These are phyloP conservation scores for Agapornis roseicollis DNA, from an alignment of 2,113 vertebrate genomes.

Conservation along the genomic window DNA sequence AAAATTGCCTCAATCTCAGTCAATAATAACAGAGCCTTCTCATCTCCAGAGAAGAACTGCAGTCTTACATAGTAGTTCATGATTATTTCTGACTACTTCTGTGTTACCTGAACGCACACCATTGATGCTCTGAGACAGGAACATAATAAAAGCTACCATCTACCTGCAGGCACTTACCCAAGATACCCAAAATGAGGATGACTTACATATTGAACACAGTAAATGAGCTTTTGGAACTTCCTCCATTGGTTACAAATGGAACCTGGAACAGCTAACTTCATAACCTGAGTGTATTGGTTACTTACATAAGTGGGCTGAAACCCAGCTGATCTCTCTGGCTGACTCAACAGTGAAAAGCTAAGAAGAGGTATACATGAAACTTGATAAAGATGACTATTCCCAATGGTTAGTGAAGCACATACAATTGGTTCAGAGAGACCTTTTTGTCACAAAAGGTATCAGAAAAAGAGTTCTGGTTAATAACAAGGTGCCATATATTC, in stretches of 20 bases:
- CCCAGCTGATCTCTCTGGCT: background rate
- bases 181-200: background rate
- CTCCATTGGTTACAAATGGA: background rate
- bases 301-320: background rate
- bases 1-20: background rate
- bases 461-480: background rate
- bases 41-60: background rate
- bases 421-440: background rate
- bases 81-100: background rate
- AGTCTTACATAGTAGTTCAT: background rate
- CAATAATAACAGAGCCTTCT: background rate
- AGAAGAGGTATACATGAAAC: background rate
- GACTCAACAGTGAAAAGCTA: background rate
- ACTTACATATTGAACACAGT: background rate
- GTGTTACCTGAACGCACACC: background rate
- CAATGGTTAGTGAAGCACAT: background rate
- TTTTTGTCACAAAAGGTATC: background rate
- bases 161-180: background rate
- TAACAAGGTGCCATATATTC: background rate
- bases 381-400: background rate
- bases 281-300: background rate
- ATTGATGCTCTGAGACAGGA: background rate
- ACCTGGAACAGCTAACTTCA: background rate
- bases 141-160: background rate
- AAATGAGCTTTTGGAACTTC: background rate